Base-by-base conservation (phyloP, 2,888 invertebrate species). In the Poecilobothrus nobilitatus region DNA sequence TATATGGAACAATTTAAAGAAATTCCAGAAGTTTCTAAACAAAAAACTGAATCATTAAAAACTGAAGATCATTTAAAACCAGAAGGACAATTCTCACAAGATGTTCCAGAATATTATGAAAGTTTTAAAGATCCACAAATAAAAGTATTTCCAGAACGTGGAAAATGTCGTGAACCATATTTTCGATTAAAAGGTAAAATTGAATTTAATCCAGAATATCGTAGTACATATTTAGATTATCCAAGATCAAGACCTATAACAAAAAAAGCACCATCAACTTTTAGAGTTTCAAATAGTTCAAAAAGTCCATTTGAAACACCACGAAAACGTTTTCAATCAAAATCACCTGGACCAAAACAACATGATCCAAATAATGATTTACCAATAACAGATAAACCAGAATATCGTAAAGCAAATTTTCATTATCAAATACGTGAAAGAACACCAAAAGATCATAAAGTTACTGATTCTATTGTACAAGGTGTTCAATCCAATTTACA, bases 151-250 rank as follows among this genome's bases (percentile, higher is more conserved):
- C 82, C 82, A n/a, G 81, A 81, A 72, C 76, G 78, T 10, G 80
- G 79, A 10, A 82, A 80, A 73, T 77, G 79, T 27, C 76, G 79
- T 0, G 79, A 81, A 63, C 78, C 82, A 3, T 79, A 76, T 33
- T 73, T 82, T n/a, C 77, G 78, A 0, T 75, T 81, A 12, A 78
- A 77, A 66, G 81, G 81, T n/a, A 80, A 80, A 72, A 76, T 80
- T 68, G 82, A 82, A 73, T 82, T 81, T 72, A 80, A 80, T 74
- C 81, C 81, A 0, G 82, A 81, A 71, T 81, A 82, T 71, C 75
- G 79, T 41, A 80, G 79, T 66, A 79, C 77, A 27, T 82, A 79
- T 70, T 71, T 78, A 65, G 79, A 82, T 70, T 81, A 79, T 73
- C 81, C 81, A 63, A 77, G 81, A 27, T 77, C 79, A 3, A 76